These are phyloP conservation scores for Polyommatus iphigenia DNA, from an alignment of 2,888 invertebrate genomes.

Conservation along the genomic window DNA sequence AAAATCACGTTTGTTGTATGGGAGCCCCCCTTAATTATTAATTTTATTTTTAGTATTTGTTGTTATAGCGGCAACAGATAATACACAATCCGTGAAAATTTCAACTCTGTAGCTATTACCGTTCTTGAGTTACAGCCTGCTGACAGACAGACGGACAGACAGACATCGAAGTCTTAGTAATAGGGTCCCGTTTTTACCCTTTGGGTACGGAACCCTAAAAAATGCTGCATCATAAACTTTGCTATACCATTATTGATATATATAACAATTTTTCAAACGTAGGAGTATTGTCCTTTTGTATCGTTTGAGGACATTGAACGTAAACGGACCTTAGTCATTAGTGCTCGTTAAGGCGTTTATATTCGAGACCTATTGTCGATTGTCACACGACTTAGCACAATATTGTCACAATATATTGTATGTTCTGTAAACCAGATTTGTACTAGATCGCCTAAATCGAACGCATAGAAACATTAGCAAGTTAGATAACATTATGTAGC, in stretches of 20 bases:
- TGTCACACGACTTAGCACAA: not conserved
- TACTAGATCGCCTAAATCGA: not conserved
- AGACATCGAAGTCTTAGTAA: too few relatives aligned
- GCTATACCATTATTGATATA: not conserved
- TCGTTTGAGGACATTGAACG: conserved; percentile 16
- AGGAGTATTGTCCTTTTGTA: conserved; percentile 7
- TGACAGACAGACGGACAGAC: too few relatives aligned
- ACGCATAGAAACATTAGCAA: not conserved
- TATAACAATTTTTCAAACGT: not conserved
- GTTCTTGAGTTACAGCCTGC: too few relatives aligned
- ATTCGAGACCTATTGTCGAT: conserved; percentile 10
- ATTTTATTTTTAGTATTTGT: too few relatives aligned
- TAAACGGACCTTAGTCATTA: conserved; percentile 24
- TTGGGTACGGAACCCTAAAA: too few relatives aligned
- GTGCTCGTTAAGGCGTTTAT: not conserved
- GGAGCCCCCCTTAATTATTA: too few relatives aligned
- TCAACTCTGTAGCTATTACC: too few relatives aligned
- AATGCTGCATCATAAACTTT: not conserved
- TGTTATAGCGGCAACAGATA: too few relatives aligned
- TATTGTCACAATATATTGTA: not conserved
- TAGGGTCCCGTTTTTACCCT: too few relatives aligned
- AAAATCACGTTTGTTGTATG: too few relatives aligned
- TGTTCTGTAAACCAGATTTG: not conserved
- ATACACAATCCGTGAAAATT: too few relatives aligned
- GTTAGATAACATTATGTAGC: too few relatives aligned